Evolutionary conservation across 2,113 vertebrate genomes (phyloP).

Genomic region (Phalacrocorax aristotelis): DNA sequence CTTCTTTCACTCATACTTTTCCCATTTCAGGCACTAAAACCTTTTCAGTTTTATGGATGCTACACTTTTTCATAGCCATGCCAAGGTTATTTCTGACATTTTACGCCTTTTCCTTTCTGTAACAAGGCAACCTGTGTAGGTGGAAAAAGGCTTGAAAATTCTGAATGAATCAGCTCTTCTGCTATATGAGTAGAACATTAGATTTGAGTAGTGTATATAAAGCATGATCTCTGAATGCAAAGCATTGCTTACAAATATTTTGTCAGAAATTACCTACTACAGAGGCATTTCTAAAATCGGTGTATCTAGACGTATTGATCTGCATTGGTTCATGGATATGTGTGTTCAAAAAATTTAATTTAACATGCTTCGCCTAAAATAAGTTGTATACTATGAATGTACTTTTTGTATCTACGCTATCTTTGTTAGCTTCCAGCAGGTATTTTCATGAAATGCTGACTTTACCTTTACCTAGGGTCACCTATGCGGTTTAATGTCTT

Average conservation of each 20-base stretch:
- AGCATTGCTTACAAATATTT: background rate
- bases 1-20: constrained; percentile 23
- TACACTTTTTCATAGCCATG: constrained; percentile 17
- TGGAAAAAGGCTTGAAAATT: constrained; percentile 4
- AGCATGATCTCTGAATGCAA: background rate
- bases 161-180: background rate
- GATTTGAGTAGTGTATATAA: background rate
- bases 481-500: background rate
- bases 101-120: constrained; percentile 11
- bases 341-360: background rate
- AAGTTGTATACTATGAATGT: background rate
- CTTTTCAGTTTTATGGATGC: constrained; percentile 42
- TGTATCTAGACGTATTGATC: background rate
- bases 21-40: constrained; percentile 54
- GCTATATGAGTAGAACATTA: background rate
- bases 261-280: constrained; percentile 59
- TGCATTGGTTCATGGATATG: background rate
- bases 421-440: background rate
- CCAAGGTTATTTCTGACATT: constrained; percentile 62
- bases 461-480: background rate
- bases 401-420: background rate
- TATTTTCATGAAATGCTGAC: constrained; percentile 3
- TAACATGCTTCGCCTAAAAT: background rate
- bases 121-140: background rate
- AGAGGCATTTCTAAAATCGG: constrained; percentile 26